These are phyloP conservation scores for Pegoplata infirma DNA, from an alignment of 2,888 invertebrate species.

Conservation along the genomic window DNA sequence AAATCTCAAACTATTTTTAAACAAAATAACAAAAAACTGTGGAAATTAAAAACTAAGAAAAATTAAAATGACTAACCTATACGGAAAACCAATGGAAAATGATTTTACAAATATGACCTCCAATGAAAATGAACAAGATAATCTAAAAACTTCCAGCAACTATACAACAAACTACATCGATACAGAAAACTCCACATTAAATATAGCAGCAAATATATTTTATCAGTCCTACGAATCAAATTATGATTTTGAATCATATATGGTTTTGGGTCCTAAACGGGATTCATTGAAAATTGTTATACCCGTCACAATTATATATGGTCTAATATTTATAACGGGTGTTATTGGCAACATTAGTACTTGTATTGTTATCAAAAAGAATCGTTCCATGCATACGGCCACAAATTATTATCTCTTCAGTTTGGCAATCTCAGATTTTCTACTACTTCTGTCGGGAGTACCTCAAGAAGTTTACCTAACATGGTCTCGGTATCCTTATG, in stretches of 20 bases:
- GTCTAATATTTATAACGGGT: slow-evolving; percentile 88
- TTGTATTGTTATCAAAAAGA: slow-evolving; percentile 89
- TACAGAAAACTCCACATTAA: background rate
- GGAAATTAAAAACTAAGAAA: slow-evolving; percentile 1
- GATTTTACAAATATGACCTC: background rate
- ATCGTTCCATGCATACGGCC: slow-evolving; percentile 90
- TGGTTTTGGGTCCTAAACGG: slow-evolving; percentile 79
- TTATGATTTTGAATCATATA: slow-evolving; percentile 30
- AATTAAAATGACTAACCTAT: background rate
- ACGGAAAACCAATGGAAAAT: slow-evolving; percentile 17
- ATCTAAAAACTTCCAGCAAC: slow-evolving; percentile 25
- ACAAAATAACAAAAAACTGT: background rate
- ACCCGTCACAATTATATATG: slow-evolving; percentile 87
- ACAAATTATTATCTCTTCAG: slow-evolving; percentile 91
- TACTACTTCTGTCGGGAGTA: slow-evolving; percentile 83
- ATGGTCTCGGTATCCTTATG: slow-evolving; percentile 87
- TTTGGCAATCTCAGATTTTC: slow-evolving; percentile 89
- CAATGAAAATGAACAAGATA: slow-evolving; percentile 5
- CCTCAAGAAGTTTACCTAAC: slow-evolving; percentile 90
- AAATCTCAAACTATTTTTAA: background rate
- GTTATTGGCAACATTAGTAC: slow-evolving; percentile 90
- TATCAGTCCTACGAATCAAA: background rate
- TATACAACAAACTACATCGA: slow-evolving; percentile 13
- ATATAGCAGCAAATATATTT: background rate
- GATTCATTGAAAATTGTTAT: slow-evolving; percentile 83